Base-by-base conservation (phyloP, 2,113 vertebrate genomes). In the Gambusia affinis region DNA sequence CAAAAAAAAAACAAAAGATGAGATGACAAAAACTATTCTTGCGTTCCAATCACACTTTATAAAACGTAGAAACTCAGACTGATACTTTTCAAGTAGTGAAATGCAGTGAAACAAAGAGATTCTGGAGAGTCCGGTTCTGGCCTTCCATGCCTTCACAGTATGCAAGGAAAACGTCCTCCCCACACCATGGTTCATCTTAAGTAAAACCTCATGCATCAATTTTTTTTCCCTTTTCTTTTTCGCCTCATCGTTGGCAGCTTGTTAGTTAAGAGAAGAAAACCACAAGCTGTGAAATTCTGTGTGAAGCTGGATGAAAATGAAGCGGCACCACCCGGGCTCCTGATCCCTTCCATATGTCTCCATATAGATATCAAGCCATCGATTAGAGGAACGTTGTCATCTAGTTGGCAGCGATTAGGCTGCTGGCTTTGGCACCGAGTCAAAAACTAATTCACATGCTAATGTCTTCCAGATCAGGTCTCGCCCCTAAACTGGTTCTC, bases 401-500 rank as follows among this genome's bases (percentile, higher is more conserved):
- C 76, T 77, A 74, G 81, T 87, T 91, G 91, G 92, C 92, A 92
- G 84, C 80, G 60, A 84, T 89, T 86, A 82, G 83, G 75, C 87
- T 87, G 82, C 86, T 75, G 86, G 84, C 89, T 91, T 92, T 94
- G 90, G 92, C 88, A 93, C 72, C 51, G 61, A 86, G 83, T 93
- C 91, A 92, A 91, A 86, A 86, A 84, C 88, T 92, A 92, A 94
- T 94, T 94, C 90, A 93, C 84, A 94, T 94, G 94, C 90, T 93
- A 92, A 94, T 93, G 90, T 91, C 88, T 93, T 89, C 87, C 89
- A 93, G 91, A 91, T 92, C 89, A 93, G 88, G 90, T 90, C 90
- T 91, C 80, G 90, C 90, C 87, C 91, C 88, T 89, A 90, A 93
- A 94, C 90, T 86, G 87, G 86, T 90, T 91, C 85, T 82, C 92